These are phyloP conservation scores for Pseudanteris insignis DNA, from an alignment of 2,888 invertebrate species.

Conservation along the genomic window DNA sequence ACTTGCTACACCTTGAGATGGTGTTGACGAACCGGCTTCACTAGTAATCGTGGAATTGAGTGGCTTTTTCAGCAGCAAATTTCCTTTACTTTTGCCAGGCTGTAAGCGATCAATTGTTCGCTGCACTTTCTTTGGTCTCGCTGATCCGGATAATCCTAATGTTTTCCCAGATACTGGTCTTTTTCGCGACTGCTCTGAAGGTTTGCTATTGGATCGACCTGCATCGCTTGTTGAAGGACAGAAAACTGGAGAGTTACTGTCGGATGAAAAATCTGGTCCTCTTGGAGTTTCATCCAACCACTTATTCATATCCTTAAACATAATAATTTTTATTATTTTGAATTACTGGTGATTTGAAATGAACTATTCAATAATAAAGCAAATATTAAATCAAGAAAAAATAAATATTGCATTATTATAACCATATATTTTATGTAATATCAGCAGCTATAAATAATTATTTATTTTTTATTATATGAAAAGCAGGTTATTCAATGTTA, in stretches of 20 bases:
- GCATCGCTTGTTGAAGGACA: conserved; percentile 64
- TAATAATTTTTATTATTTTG: no score
- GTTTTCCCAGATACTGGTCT: conserved; percentile 65
- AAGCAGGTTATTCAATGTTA: no score
- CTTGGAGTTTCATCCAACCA: conserved; percentile 88
- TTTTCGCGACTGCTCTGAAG: conserved; percentile 68
- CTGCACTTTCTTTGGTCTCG: conserved; percentile 73
- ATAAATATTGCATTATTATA: no score
- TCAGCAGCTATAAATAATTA: no score
- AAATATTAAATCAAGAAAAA: no score
- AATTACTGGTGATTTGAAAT: no score
- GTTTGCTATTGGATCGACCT: conserved; percentile 68
- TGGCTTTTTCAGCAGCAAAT: conserved; percentile 76
- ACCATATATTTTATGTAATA: no score
- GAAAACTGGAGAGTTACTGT: conserved; percentile 76
- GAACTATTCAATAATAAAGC: no score
- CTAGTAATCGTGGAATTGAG: conserved; percentile 64
- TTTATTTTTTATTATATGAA: no score
- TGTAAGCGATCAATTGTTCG: conserved; percentile 85
- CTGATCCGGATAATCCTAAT: conserved; percentile 58
- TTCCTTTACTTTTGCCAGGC: conserved; percentile 88
- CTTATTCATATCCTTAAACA: conserved; percentile 87
- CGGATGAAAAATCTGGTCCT: conserved; percentile 79
- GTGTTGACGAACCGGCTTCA: conserved; percentile 15
- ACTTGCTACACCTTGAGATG: conserved; percentile 68